Conservation (phyloP, 2,888 invertebrate species). For the Girardia tigrina region DNA sequence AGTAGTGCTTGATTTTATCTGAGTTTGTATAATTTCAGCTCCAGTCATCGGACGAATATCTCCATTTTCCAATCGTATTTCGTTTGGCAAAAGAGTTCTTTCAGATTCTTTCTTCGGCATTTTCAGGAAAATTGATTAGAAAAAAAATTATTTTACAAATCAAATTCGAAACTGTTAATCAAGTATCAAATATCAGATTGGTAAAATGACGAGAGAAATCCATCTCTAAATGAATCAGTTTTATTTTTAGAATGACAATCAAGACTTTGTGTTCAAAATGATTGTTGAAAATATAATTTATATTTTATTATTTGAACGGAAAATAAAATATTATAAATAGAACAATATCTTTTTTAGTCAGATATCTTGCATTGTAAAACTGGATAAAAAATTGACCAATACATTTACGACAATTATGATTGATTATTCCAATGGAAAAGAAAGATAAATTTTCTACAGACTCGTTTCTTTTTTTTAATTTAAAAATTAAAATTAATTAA, state of each 20-base stretch:
- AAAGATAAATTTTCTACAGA: background rate
- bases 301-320: too few species aligned
- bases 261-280: too few species aligned
- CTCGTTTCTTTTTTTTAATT: background rate
- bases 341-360: too few species aligned
- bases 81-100: slow-evolving; percentile 23
- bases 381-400: slow-evolving; percentile 16
- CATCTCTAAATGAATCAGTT: too few species aligned
- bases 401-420: background rate
- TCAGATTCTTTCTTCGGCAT: slow-evolving; percentile 28
- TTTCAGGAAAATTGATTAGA: background rate
- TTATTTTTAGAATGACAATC: too few species aligned
- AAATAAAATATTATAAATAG: too few species aligned
- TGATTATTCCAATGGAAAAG: background rate
- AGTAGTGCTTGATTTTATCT: slow-evolving; percentile 1
- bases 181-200: too few species aligned
- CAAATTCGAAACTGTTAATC: too few species aligned
- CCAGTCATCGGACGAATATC: slow-evolving; percentile 31
- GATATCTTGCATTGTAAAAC: background rate
- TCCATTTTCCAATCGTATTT: slow-evolving; percentile 32
- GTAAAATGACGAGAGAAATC: too few species aligned
- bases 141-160: too few species aligned
- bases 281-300: too few species aligned
- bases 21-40: slow-evolving; percentile 1
- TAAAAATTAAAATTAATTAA: too few species aligned